Evolutionary conservation across 92 coral and sea anemone genomes (phyloP), one percentile per base, ranked within the genome.

Genomic region (Bergia sp.): DNA sequence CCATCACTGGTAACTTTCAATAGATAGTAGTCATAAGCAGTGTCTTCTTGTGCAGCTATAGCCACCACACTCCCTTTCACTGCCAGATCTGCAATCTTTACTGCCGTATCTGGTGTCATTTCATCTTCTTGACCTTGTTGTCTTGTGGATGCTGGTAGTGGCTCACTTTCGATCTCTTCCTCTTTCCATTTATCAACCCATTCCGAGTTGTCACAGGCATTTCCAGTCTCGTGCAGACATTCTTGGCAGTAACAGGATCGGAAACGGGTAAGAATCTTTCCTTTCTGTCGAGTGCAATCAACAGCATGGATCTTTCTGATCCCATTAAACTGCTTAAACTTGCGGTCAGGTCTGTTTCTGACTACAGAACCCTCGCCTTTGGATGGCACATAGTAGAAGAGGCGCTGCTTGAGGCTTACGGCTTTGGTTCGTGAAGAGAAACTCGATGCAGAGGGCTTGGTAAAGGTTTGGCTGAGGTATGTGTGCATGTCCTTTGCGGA

Each of bases 331-430:
- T 69, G 74, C 74, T 69, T 69, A 69, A 69, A 88, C 37, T 73
- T 80, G 42, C 75, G 16, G 43, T 79, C 90, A 13, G 78, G 66
- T 50, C 92, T 88, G 75, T 88, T 88, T 88, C 86, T 88, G 53
- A 74, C 74, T n/a, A 76, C 82, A 74, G 74, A 67, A 42, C 67
- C 74, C 72, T 86, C 58, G 72, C 76, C 82, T n/a, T 42, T 49
- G 58, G 50, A 11, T 37, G 82, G 83, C 80, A 87, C 85, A 65
- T 7, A 90, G 37, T 58, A 87, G 85, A 57, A 61, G 76, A 42
- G 71, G 20, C 78, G 67, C 41, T 65, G 69, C 40, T 77, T 50
- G 50, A 77, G 89, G 61, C 81, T 66, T 65, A 86, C 89, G 11
- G 89, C 61, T 61, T 86, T 87, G 77, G 64, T 79, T 79, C 90